Evolutionary conservation across 1,140 invertebrate genomes (phyloP).

Genomic region (Macrostomum lignano): DNA sequence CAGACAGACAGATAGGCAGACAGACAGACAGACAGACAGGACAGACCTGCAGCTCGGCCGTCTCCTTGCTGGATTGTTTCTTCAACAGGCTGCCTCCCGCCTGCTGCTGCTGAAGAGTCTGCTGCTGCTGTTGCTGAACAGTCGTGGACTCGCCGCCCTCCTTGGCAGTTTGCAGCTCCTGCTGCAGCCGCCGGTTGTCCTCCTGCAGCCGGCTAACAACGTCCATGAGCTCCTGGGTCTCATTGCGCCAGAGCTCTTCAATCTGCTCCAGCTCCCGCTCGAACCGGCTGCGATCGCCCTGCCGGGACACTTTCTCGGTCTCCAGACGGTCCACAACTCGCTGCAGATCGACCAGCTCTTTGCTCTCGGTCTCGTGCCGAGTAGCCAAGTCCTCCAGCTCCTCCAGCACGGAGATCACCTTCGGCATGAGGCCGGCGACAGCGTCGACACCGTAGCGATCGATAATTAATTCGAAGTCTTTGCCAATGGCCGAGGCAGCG

Average conservation of each 20-base stretch:
- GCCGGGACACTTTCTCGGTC: constrained; percentile 41
- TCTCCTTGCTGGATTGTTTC: too few species aligned
- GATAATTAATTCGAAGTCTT: constrained; percentile 81
- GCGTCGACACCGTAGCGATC: constrained; percentile 59
- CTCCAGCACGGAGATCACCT: constrained; percentile 75
- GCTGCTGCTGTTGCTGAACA: too few species aligned
- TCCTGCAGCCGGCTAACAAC: constrained; percentile 55
- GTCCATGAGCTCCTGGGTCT: constrained; percentile 51
- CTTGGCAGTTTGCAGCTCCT: too few species aligned
- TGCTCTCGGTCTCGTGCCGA: constrained; percentile 59
- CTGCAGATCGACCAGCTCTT: constrained; percentile 45
- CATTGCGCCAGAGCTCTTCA: constrained; percentile 67
- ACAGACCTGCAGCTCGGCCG: too few species aligned
- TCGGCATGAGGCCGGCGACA: constrained; percentile 60
- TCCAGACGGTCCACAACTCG: constrained; percentile 58
- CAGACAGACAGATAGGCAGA: too few species aligned
- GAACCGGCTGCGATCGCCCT: not conserved
- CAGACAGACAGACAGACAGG: too few species aligned
- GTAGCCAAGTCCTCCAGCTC: constrained; percentile 60
- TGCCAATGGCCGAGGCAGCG: constrained; percentile 77
- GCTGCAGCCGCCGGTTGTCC: constrained; percentile 55
- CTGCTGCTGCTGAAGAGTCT: too few species aligned
- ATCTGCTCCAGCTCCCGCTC: constrained; percentile 69
- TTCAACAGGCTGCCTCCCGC: too few species aligned
- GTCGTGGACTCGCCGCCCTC: too few species aligned